Conservation (phyloP, 2,797 vertebrate species). For the Chloroceryle amazona region DNA sequence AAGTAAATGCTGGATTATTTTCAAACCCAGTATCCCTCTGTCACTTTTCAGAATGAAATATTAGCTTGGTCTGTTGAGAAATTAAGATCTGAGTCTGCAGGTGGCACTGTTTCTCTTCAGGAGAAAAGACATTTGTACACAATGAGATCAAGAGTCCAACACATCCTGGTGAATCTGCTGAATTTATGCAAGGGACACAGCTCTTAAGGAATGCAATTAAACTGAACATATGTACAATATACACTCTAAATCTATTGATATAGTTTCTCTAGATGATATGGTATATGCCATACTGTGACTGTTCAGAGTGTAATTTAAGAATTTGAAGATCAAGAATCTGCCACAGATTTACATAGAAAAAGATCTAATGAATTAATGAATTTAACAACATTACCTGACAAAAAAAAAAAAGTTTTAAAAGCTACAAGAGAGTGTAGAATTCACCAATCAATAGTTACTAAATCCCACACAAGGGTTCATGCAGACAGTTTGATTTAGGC, state of each 20-base stretch:
- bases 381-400: constrained; percentile 28
- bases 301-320: constrained; percentile 3
- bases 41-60: neutral
- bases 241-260: neutral
- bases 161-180: neutral
- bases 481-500: neutral
- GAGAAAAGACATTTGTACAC: neutral
- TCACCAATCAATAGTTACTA: neutral
- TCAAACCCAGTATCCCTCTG: neutral
- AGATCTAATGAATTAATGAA: constrained; percentile 25
- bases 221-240: neutral
- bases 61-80: neutral
- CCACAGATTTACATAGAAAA: neutral
- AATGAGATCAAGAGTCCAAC: neutral
- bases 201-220: neutral
- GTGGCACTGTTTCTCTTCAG: constrained; percentile 68
- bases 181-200: neutral
- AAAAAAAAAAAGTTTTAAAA: constrained; percentile 15
- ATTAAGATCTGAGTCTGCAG: constrained; percentile 10
- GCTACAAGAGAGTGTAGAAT: neutral
- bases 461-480: neutral
- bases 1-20: neutral
- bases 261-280: neutral
- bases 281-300: neutral
- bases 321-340: constrained; percentile 34